phyloP scores from a whole-genome alignment of 2,113 vertebrate species.

The Pantherophis guttatus region DNA sequence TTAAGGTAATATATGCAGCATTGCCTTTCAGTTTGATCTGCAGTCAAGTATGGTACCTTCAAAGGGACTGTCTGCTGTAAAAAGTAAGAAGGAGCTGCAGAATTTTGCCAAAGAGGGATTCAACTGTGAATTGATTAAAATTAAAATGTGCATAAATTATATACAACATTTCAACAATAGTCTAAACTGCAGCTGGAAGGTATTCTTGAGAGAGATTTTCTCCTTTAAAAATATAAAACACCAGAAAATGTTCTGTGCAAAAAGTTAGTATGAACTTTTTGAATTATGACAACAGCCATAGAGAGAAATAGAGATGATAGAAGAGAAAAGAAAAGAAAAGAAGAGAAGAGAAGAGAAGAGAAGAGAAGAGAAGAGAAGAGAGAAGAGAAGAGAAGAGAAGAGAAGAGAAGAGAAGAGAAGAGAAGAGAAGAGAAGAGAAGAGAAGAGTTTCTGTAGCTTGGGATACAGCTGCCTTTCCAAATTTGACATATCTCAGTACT shows the following conservation, averaged over 20 bases:
- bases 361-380: too few species aligned
- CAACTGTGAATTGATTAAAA: slow-evolving; percentile 43
- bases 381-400: too few species aligned
- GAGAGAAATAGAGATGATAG: background rate
- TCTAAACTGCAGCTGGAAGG: slow-evolving; percentile 41
- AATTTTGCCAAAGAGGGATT: slow-evolving; percentile 43
- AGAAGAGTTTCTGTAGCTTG: background rate
- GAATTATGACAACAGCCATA: background rate
- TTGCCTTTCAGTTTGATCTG: background rate
- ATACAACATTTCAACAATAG: slow-evolving; percentile 44
- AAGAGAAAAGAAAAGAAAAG: background rate
- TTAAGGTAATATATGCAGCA: background rate
- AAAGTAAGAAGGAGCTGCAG: slow-evolving; percentile 17
- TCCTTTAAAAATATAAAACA: slow-evolving; percentile 34
- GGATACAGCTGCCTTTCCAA: background rate
- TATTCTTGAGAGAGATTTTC: slow-evolving; percentile 19
- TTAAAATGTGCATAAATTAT: slow-evolving; percentile 46
- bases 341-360: too few species aligned
- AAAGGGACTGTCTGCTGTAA: slow-evolving; percentile 14
- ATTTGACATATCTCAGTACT: background rate
- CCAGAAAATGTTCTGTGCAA: slow-evolving; percentile 23
- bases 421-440: background rate
- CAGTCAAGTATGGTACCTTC: background rate
- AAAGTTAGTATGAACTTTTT: slow-evolving; percentile 1
- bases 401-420: background rate